Evolutionary conservation across 2,797 vertebrate genomes (phyloP).

Genomic region (Meriones psammophilus): DNA sequence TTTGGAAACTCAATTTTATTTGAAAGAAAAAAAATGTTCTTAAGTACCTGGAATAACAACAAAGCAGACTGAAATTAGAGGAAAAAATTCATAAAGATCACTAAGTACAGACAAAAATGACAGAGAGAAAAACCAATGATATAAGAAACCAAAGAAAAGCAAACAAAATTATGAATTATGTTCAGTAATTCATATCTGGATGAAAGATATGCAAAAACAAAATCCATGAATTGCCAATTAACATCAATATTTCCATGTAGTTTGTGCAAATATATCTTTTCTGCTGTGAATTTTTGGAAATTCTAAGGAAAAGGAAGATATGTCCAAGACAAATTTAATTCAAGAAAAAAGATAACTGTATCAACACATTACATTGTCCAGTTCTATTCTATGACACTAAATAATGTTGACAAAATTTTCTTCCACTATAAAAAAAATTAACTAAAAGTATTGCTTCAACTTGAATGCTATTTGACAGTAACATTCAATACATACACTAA

Average conservation of each 20-base stretch:
- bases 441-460: not conserved
- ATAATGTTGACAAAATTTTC: constrained; percentile 17
- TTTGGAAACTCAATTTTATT: not conserved
- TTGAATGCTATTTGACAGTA: constrained; percentile 34
- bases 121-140: not conserved
- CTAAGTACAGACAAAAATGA: not conserved
- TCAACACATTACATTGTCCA: not conserved
- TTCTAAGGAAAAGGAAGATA: not conserved
- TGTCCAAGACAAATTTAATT: not conserved
- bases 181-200: not conserved
- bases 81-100: not conserved
- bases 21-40: not conserved
- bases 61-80: not conserved
- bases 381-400: not conserved
- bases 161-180: not conserved
- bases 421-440: not conserved
- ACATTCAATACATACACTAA: not conserved
- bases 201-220: not conserved
- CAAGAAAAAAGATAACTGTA: not conserved
- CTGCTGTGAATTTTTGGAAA: not conserved
- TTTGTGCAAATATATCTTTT: not conserved
- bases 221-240: not conserved
- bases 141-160: not conserved
- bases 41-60: not conserved
- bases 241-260: not conserved